Conservation (phyloP, 2,113 vertebrate species). For the Nibea albiflora region DNA sequence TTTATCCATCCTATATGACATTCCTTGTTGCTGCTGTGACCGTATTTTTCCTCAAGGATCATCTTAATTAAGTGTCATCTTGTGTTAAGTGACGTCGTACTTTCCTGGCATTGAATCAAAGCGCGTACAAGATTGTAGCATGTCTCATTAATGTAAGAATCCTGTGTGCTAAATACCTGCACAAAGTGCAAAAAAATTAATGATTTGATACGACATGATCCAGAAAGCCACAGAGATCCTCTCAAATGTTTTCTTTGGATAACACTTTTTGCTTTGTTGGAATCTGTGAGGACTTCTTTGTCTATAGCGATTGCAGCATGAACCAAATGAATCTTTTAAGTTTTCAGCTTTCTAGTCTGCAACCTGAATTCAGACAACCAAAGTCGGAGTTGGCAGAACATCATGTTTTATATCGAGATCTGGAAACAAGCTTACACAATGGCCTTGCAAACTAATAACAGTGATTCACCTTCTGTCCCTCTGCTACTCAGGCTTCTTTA, state of each 20-base stretch:
- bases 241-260: conserved; percentile 20
- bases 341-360: conserved; percentile 36
- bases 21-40: conserved; percentile 38
- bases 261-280: conserved; percentile 39
- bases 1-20: conserved; percentile 1
- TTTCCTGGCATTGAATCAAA: conserved; percentile 42
- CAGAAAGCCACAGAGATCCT: background rate
- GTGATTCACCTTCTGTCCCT: conserved; percentile 49
- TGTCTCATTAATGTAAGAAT: background rate
- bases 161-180: background rate
- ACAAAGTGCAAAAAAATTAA: background rate
- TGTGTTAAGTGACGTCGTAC: background rate
- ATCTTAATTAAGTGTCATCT: conserved; percentile 52
- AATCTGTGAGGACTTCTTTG: conserved; percentile 46
- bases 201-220: background rate
- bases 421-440: conserved; percentile 45
- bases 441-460: conserved; percentile 55
- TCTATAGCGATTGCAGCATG: background rate
- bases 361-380: conserved; percentile 53
- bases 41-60: conserved; percentile 36
- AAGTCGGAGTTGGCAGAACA: conserved; percentile 21
- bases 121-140: background rate
- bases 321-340: conserved; percentile 39
- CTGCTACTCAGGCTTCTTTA: conserved; percentile 52
- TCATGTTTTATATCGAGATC: conserved; percentile 56